Evolutionary conservation across 1,140 invertebrate species (phyloP).

Genomic region (Oryctes rhinoceros): DNA sequence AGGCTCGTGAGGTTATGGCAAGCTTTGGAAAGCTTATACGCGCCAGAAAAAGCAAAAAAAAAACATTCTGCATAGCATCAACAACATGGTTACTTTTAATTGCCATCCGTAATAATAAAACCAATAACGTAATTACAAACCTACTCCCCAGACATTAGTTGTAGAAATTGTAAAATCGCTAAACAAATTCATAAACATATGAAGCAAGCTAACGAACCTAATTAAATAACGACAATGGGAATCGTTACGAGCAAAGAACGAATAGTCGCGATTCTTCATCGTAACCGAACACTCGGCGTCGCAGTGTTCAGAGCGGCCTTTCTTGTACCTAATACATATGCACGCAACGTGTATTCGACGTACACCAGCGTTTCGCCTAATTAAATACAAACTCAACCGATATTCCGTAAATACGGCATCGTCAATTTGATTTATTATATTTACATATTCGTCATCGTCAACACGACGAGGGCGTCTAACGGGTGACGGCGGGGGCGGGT

Average conservation of each 20-base stretch:
- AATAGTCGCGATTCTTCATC: not conserved
- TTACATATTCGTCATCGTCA: conserved; percentile 33
- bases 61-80: no score
- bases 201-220: not conserved
- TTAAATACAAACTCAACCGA: conserved; percentile 36
- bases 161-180: not conserved
- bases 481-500: not conserved
- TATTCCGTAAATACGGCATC: conserved; percentile 29
- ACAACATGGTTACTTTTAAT: no score
- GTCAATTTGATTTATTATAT: conserved; percentile 37
- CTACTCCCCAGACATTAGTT: not conserved
- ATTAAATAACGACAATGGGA: conserved; percentile 19
- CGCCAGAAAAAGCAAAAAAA: no score
- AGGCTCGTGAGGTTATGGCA: no score
- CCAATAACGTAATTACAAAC: no score
- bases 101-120: no score
- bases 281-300: not conserved
- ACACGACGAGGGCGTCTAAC: not conserved
- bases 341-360: not conserved
- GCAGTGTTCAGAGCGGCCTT: not conserved
- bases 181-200: not conserved
- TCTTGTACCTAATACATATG: not conserved
- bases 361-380: conserved; percentile 1
- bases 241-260: not conserved
- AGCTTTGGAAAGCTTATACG: no score